A percentile compares a stretch with the other conserved stretches of the same genome.
Evolutionary conservation across 2,888 invertebrate genomes (phyloP).

Genomic region (Polyploca ridens): DNA sequence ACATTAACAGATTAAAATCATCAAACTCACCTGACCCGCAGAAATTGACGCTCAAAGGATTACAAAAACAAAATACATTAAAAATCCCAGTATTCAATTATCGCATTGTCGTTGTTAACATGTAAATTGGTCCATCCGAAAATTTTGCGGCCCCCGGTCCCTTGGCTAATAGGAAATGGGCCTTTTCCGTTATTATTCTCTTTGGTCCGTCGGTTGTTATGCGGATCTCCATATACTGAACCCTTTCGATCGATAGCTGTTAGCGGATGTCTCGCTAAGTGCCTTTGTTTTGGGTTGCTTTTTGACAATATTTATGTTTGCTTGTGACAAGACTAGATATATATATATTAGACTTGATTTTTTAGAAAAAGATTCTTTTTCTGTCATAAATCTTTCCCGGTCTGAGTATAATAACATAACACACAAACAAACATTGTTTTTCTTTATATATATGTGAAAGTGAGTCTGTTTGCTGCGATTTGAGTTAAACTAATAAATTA

Average conservation of each 20-base stretch:
- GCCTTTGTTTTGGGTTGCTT: background rate
- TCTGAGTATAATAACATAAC: no score
- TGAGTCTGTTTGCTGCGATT: no score
- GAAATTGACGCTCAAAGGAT: constrained; percentile 32
- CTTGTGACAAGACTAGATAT: no score
- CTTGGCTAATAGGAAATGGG: constrained; percentile 71
- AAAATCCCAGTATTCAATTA: constrained; percentile 69
- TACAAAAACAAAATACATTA: constrained; percentile 47
- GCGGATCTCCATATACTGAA: constrained; percentile 60
- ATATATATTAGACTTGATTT: no score
- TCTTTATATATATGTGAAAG: no score
- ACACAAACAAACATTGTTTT: no score
- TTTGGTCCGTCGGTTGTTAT: constrained; percentile 58
- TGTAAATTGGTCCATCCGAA: constrained; percentile 75
- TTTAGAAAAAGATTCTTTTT: no score
- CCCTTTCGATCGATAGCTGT: constrained; percentile 49
- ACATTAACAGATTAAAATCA: constrained; percentile 53
- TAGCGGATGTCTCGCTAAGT: background rate
- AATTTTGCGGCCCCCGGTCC: constrained; percentile 61
- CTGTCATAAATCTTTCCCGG: no score
- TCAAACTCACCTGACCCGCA: constrained; percentile 37
- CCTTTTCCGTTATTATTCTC: constrained; percentile 67
- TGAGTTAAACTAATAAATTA: no score
- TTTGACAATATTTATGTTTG: constrained; percentile 5
- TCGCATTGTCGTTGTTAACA: constrained; percentile 68